Evolutionary conservation across 2,113 vertebrate species (phyloP).

Genomic region (Albula glossodonta): DNA sequence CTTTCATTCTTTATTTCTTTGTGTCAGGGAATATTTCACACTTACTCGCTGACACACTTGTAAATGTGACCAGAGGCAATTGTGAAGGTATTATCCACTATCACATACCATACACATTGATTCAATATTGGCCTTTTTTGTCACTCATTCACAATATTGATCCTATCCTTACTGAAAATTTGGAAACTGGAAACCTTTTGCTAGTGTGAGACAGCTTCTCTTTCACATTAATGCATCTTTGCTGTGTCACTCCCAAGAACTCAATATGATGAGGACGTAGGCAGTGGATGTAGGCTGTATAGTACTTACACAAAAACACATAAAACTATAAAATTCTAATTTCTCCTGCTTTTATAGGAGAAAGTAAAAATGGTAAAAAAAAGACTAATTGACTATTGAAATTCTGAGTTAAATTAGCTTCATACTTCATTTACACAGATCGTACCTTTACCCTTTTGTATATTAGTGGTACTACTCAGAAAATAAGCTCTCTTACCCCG

Average conservation of each 20-base stretch:
- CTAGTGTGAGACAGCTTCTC: neutral
- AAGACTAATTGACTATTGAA: no score
- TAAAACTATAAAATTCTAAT: no score
- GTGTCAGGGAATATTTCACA: neutral
- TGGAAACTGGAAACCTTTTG: neutral
- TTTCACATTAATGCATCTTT: neutral
- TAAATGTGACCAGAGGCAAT: neutral
- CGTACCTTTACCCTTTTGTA: no score
- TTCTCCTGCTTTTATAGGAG: no score
- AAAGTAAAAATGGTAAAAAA: no score
- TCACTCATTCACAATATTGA: neutral
- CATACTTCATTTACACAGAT: no score
- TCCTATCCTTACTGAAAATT: neutral
- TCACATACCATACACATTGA: neutral
- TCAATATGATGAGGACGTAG: no score
- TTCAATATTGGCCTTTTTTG: neutral
- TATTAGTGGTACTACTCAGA: neutral
- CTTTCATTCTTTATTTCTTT: neutral
- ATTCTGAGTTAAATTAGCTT: no score
- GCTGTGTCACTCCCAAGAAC: neutral
- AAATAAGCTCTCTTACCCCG: neutral
- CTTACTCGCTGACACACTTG: neutral
- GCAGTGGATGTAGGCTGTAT: no score
- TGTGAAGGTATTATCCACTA: neutral
- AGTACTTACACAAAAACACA: no score